Base-by-base conservation (phyloP, 2,113 vertebrate genomes). In the Hucho hucho region DNA sequence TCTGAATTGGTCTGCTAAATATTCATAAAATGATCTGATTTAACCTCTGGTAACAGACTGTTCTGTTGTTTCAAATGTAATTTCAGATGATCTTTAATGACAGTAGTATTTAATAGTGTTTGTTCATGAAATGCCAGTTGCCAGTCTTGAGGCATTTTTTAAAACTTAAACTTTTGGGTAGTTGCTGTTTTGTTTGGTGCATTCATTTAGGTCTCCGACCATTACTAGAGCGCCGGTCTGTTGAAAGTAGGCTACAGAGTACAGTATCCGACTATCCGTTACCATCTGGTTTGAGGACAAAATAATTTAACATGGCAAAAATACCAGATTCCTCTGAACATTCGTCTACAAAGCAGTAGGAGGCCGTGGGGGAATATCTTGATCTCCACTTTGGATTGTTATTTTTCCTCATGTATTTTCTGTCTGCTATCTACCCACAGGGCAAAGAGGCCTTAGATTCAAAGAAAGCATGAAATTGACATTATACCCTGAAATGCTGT, bases 381-480 rank as follows among this genome's bases (percentile, higher is more conserved):
- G 75, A 7, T 68, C 18, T 67, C 59, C 18, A 64, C 32, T 59
- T 56, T 47, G 70, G 73, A 73, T 87, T 84, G 81, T 86, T 90
- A 81, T 89, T 84, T 83, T 86, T 90, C 76, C 83, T 58, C 87
- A 70, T 82, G 74, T 84, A 65, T 88, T 82, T 76, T 84, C 82
- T 87, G 72, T 83, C 81, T 87, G 78, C 83, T 81, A 67, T 86
- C 77, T 89, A 87, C 88, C 91, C 91, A 91, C 83, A 87, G 90
- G 89, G 84, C 86, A 85, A 72, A 14, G 47, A 66, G 82, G 76
- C 81, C 87, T 83, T 82, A 68, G 67, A 81, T 79, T 83, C 75
- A 84, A 77, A 83, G 79, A 43, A 43, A 11, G 84, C 88, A 90
- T 90, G 87, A 43, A 93, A 92, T 92, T 91, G 88, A 89, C 86